Conservation (phyloP, 2,888 invertebrate species). For the Brachynemurus nebulosus region DNA sequence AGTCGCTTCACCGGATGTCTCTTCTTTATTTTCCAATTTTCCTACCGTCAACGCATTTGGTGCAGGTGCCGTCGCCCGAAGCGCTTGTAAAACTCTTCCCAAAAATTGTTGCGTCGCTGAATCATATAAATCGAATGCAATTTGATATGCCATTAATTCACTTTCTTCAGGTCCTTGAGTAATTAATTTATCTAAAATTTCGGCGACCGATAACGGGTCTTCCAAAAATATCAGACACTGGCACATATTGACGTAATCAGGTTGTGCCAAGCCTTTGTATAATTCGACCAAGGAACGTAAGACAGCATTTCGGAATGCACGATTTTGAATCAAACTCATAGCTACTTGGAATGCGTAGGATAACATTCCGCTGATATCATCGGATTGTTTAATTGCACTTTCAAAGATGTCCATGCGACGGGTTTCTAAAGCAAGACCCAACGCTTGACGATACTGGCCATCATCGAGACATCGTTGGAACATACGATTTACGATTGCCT, state of each 20-base stretch:
- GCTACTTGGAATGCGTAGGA: conserved; percentile 93
- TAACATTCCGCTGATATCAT: conserved; percentile 81
- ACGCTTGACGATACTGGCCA: conserved; percentile 86
- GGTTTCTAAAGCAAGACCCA: conserved; percentile 93
- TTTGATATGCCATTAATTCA: conserved; percentile 94
- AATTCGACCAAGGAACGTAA: conserved; percentile 78
- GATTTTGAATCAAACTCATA: conserved; percentile 91
- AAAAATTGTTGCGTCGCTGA: conserved; percentile 97
- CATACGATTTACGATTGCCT: conserved; percentile 93
- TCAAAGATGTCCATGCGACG: conserved; percentile 95
- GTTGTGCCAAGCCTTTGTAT: conserved; percentile 75
- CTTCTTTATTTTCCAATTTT: conserved; percentile 56
- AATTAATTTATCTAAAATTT: conserved; percentile 80
- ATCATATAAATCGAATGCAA: conserved; percentile 97
- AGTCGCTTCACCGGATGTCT: conserved; percentile 26
- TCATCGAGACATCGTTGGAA: conserved; percentile 92
- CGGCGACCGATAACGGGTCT: conserved; percentile 84
- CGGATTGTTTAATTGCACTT: conserved; percentile 78
- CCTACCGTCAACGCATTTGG: conserved; percentile 55
- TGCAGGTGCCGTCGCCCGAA: conserved; percentile 69
- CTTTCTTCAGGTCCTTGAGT: conserved; percentile 52
- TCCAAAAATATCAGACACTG: conserved; percentile 95
- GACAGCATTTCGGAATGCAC: conserved; percentile 83
- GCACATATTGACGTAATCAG: conserved; percentile 97
- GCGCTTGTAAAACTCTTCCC: conserved; percentile 68